Evolutionary conservation across 2,113 vertebrate species (phyloP), one percentile per base, ranked within the genome.

Genomic region (Carlito syrichta): DNA sequence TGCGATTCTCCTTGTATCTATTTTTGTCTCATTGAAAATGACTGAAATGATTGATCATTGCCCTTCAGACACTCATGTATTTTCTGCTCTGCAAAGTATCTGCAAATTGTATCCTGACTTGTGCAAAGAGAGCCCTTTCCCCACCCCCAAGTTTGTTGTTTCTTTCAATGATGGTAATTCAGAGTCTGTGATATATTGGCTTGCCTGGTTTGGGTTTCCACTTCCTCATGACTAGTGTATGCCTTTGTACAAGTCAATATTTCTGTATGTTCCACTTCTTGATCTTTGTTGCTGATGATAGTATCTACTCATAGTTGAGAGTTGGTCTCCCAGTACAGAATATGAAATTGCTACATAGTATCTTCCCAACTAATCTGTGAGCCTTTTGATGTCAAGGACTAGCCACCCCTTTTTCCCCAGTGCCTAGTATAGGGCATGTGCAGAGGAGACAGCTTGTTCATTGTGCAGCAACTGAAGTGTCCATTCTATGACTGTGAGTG

Each of bases 31-130:
- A 4, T 68, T 52, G 38, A 74, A 8, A n/a, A 45, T 92, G 89
- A 58, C 76, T 54, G 84, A 76, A 56, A 54, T 95, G 94, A 96
- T 83, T 86, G 95, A 96, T 96, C 62, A 87, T 69, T 32, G 63
- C 63, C 86, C 95, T 96, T 83, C 60, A 69, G 94, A 86, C 78
- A 43, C 83, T 58, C 30, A 0, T 19, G 5, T 8, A 22, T 89
- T 79, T 83, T 94, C 69, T 76, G 68, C 83, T 93, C 40, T 60
- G 35, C n/a, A 81, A 40, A 91, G n/a, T n/a, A 30, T 81, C 77
- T 91, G 63, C 63, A 52, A 45, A 45, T 48, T 23, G 60, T 17
- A 54, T n/a, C 68, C 79, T 35, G 19, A 25, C 30, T 38, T 43
- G n/a, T 19, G 35, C 50, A 71, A 48, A 25, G 54, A 73, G 56